These are phyloP conservation scores for Morone chrysops DNA, from an alignment of 2,113 vertebrate genomes.

Conservation along the genomic window DNA sequence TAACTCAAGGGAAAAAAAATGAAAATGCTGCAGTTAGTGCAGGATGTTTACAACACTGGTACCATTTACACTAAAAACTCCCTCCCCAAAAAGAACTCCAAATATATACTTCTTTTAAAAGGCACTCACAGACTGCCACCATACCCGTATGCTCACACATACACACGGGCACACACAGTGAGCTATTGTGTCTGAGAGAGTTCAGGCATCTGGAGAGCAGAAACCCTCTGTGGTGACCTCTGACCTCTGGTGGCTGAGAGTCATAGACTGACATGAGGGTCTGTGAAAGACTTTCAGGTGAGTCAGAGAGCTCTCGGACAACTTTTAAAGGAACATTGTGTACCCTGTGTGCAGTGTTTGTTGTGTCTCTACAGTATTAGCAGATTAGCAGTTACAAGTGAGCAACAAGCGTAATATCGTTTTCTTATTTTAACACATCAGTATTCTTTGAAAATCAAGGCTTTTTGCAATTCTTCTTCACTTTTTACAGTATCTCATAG, in stretches of 20 bases:
- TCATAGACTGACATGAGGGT: slow-evolving; percentile 60
- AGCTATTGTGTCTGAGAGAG: slow-evolving; percentile 79
- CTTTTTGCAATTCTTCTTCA: background rate
- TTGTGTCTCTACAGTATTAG: slow-evolving; percentile 23
- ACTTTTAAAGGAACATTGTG: slow-evolving; percentile 44
- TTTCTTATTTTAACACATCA: background rate
- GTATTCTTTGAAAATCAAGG: background rate
- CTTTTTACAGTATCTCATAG: background rate
- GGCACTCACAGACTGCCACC: slow-evolving; percentile 40
- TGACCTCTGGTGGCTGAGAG: slow-evolving; percentile 67
- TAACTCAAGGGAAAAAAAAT: background rate
- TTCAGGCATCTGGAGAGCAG: slow-evolving; percentile 80
- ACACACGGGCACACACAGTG: slow-evolving; percentile 61
- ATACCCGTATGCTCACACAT: slow-evolving; percentile 36
- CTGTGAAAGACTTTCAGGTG: slow-evolving; percentile 69
- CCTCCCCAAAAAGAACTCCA: slow-evolving; percentile 32
- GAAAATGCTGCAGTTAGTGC: slow-evolving; percentile 37
- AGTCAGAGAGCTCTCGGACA: slow-evolving; percentile 36
- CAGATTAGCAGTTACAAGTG: slow-evolving; percentile 13
- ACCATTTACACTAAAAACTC: slow-evolving; percentile 34
- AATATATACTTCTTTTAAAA: slow-evolving; percentile 66
- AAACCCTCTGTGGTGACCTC: slow-evolving; percentile 72
- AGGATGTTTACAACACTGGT: slow-evolving; percentile 58
- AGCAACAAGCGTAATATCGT: slow-evolving; percentile 1
- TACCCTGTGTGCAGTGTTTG: slow-evolving; percentile 12